Percentiles rank a stretch among this genome's conserved stretches.
These are phyloP conservation scores for Megaptera novaeangliae DNA, from an alignment of 2,113 vertebrate species.

Conservation along the genomic window DNA sequence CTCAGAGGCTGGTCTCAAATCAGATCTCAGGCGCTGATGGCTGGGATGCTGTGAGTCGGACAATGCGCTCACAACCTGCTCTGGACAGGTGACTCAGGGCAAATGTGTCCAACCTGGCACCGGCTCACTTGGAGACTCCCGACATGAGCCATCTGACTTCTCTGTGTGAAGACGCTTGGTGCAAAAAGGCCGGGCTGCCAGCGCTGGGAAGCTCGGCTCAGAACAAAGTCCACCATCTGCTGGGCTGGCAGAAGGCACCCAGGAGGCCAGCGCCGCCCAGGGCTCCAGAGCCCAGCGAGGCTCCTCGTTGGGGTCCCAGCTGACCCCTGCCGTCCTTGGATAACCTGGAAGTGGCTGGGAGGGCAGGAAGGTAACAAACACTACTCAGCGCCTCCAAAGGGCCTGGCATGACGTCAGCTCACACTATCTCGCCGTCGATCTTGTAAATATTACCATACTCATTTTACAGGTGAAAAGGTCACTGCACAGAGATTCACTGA, in stretches of 20 bases:
- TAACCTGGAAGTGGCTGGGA: neutral
- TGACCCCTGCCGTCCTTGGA: neutral
- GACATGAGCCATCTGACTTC: conserved; percentile 61
- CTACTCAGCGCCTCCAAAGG: fast-evolving
- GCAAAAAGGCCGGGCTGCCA: neutral
- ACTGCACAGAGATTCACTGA: fast-evolving
- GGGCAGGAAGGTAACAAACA: neutral
- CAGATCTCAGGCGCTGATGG: neutral
- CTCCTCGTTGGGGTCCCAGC: neutral
- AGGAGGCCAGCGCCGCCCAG: neutral
- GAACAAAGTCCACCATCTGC: conserved; percentile 43
- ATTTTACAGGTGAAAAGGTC: neutral
- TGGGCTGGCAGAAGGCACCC: neutral
- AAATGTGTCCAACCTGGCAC: neutral
- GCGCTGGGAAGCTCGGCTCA: neutral
- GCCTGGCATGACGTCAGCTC: neutral
- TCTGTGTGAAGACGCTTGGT: neutral
- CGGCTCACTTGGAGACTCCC: neutral
- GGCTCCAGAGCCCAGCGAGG: neutral
- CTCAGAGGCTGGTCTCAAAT: neutral
- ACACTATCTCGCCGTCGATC: fast-evolving
- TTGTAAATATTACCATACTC: fast-evolving
- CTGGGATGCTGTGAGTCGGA: neutral
- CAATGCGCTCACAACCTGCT: conserved; percentile 21
- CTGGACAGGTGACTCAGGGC: conserved; percentile 51